Evolutionary conservation across 2,888 invertebrate species (phyloP), one percentile per base, ranked within the genome.

Genomic region (Selenia dentaria): DNA sequence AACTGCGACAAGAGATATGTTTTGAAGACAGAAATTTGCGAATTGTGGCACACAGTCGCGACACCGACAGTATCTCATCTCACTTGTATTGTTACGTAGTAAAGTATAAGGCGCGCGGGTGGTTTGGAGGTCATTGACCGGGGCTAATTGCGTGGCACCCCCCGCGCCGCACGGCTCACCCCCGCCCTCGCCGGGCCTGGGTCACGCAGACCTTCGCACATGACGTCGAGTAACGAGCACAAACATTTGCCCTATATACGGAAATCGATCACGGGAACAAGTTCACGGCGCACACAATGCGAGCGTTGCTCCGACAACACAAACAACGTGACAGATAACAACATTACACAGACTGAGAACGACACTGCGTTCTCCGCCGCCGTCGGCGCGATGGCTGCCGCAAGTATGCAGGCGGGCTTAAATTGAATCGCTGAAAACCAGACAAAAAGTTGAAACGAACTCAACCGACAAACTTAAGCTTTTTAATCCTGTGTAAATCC

Each of bases 241-340:
- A 63, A 69, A 70, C 78, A 71, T 66, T 74, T 75, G 83, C 74
- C 84, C 82, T 73, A 84, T 67, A 83, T 83, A 70, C 73, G 82
- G 70, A 74, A 79, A 87, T 87, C 88, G 88, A 87, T 86, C 70
- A 73, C 67, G 69, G 73, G 77, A 70, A 76, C 87, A 84, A 85
- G 85, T 85, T 84, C 84, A 65, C 56, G 50, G 67, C 59, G 33
- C 58, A 63, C 63, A 51, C 57, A 32, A 35, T 32, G 42, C 33
- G 47, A 31, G 9, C 41, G 33, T 27, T 14, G 34, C 34, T 24
- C 6, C 8, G 34, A 10, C 4, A 10, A 6, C 13, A 25, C 13
- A 2, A 4, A 16, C 34, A 9, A 9, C 24, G 13, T n/a, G n/a
- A 25, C 28, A 12, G 10, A 25, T 10, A 3, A 25, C 10, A 25